A percentile compares a stretch with the other conserved stretches of the same genome.
Evolutionary conservation across 1,140 invertebrate species (phyloP).

Genomic region (Holcopasites calliopsidis): DNA sequence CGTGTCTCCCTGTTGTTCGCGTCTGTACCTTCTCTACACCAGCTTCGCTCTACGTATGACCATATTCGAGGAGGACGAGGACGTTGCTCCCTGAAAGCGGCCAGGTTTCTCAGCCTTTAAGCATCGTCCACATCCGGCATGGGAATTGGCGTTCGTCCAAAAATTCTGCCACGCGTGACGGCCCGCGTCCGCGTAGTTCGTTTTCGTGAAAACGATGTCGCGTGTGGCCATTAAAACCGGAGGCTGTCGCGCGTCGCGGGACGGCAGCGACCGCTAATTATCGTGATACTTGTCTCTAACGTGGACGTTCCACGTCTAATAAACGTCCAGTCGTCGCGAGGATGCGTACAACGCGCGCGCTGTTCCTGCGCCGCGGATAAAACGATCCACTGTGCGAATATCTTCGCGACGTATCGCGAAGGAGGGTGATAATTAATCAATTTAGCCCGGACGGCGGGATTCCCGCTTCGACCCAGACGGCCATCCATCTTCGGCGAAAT

Average conservation of each 20-base stretch:
- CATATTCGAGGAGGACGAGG: slow-evolving; percentile 60
- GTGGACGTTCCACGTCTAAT: neutral
- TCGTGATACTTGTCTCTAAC: neutral
- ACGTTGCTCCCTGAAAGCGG: slow-evolving; percentile 64
- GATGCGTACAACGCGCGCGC: neutral
- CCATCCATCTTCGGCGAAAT: slow-evolving; percentile 1
- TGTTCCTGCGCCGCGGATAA: too few species aligned
- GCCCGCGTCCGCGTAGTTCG: neutral
- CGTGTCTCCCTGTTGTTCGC: slow-evolving; percentile 33
- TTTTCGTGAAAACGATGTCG: slow-evolving; percentile 24
- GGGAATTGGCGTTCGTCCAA: slow-evolving; percentile 63
- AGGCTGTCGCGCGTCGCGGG: too few species aligned
- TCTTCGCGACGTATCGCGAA: neutral
- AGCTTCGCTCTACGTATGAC: slow-evolving; percentile 33
- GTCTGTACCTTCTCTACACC: slow-evolving; percentile 6
- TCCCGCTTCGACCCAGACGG: neutral
- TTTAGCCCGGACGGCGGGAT: neutral
- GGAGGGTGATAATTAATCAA: slow-evolving; percentile 20
- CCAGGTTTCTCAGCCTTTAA: slow-evolving; percentile 52
- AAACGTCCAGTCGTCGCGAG: too few species aligned
- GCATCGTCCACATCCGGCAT: slow-evolving; percentile 60
- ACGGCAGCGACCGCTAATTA: too few species aligned
- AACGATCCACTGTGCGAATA: neutral
- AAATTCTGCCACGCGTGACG: slow-evolving; percentile 34
- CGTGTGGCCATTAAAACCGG: too few species aligned